A percentile compares a stretch with the other conserved stretches of the same genome.
These are phyloP conservation scores for Mystacornis crossleyi DNA, from an alignment of 2,113 vertebrate species.

Conservation along the genomic window DNA sequence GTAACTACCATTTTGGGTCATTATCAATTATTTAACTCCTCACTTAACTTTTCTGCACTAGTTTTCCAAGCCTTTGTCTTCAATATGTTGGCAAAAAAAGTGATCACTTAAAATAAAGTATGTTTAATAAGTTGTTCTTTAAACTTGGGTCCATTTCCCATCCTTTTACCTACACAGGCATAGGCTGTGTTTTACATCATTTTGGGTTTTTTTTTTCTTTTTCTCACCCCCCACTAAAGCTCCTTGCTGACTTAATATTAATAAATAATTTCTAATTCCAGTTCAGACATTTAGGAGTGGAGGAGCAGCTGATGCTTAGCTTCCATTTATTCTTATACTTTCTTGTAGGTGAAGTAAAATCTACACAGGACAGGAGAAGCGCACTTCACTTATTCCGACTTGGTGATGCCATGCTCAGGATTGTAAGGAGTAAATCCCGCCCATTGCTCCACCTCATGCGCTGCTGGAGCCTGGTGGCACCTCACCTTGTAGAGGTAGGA, in stretches of 20 bases:
- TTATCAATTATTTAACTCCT: not conserved
- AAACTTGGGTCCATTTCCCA: not conserved
- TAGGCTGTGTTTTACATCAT: not conserved
- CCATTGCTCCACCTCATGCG: constrained; percentile 92
- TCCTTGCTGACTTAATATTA: not conserved
- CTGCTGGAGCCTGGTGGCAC: constrained; percentile 95
- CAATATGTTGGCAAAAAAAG: not conserved
- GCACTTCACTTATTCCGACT: constrained; percentile 94
- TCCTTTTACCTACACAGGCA: not conserved
- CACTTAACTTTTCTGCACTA: not conserved
- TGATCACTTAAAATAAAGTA: not conserved
- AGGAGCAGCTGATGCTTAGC: not conserved
- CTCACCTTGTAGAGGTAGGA: constrained; percentile 93
- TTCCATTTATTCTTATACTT: not conserved
- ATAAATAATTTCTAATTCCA: not conserved
- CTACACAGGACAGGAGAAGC: constrained; percentile 86
- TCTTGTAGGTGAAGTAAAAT: constrained; percentile 87
- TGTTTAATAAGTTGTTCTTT: not conserved
- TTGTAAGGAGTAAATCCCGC: constrained; percentile 85
- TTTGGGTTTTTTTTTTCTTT: not conserved
- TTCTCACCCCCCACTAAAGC: not conserved
- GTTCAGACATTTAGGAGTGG: not conserved
- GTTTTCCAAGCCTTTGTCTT: not conserved
- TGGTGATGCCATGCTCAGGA: constrained; percentile 93
- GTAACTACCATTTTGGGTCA: not conserved